A percentile compares a stretch with the other conserved stretches of the same genome.
These are phyloP conservation scores for Epistrophella euchroma DNA, from an alignment of 2,888 invertebrate species.

Conservation along the genomic window DNA sequence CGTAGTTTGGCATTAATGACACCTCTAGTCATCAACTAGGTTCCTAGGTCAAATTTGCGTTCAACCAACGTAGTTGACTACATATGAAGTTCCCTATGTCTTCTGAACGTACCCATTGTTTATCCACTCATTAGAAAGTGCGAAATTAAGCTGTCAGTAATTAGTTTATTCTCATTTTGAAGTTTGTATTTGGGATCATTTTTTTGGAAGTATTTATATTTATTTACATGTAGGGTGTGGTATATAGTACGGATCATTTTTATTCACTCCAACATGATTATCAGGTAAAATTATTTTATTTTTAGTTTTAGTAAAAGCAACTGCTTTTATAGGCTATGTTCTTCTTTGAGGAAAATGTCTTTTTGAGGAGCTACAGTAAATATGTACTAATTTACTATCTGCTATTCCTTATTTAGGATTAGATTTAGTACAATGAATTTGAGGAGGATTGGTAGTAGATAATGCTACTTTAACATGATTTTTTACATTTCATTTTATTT, in stretches of 20 bases:
- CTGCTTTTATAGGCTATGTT: constrained; percentile 91
- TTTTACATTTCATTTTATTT: constrained; percentile 89
- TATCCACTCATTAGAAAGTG: too few species aligned
- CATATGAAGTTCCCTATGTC: too few species aligned
- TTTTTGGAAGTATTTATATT: constrained; percentile 89
- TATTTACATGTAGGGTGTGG: constrained; percentile 89
- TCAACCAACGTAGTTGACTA: too few species aligned
- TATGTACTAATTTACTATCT: constrained; percentile 90
- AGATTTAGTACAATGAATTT: constrained; percentile 88
- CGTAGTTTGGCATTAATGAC: too few species aligned
- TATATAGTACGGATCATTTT: constrained; percentile 85
- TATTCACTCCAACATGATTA: constrained; percentile 86
- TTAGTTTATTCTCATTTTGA: too few species aligned
- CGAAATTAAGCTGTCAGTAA: too few species aligned
- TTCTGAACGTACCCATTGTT: too few species aligned
- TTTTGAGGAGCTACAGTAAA: constrained; percentile 92
- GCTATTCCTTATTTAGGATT: constrained; percentile 89
- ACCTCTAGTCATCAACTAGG: too few species aligned
- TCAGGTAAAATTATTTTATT: constrained; percentile 87
- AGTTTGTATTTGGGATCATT: too few species aligned
- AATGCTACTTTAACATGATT: constrained; percentile 90
- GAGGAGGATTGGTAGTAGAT: constrained; percentile 90
- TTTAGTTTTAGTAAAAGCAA: constrained; percentile 88
- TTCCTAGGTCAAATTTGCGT: too few species aligned
- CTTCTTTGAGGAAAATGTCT: constrained; percentile 92